Evolutionary conservation across 2,797 vertebrate species (phyloP).

Genomic region (Schizopygopsis pylzovi): DNA sequence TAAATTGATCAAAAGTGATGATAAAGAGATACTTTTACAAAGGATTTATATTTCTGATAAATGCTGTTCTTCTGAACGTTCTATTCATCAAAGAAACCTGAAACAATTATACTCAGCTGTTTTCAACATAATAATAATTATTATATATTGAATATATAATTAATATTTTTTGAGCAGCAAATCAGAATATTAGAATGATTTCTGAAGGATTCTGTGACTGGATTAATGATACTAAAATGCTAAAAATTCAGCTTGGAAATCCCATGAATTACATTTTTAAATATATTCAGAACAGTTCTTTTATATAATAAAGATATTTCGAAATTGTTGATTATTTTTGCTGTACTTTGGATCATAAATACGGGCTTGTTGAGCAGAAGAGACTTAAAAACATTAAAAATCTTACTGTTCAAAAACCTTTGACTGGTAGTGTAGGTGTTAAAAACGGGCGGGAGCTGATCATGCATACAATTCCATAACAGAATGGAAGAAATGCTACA

Average conservation of each 20-base stretch:
- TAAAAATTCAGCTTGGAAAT: not conserved
- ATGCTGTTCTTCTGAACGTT: too few species aligned
- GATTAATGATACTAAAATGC: not conserved
- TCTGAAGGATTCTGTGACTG: not conserved
- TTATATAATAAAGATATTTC: not conserved
- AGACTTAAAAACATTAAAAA: not conserved
- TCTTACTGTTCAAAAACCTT: not conserved
- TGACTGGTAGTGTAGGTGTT: not conserved
- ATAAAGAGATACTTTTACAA: too few species aligned
- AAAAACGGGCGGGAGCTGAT: not conserved
- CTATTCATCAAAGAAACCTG: too few species aligned
- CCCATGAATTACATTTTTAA: not conserved
- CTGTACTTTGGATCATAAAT: not conserved
- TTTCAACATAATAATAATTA: too few species aligned
- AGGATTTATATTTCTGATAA: too few species aligned
- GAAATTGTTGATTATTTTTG: not conserved
- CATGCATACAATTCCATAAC: not conserved
- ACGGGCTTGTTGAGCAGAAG: not conserved
- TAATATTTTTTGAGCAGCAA: too few species aligned
- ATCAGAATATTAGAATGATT: not conserved
- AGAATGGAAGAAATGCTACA: not conserved
- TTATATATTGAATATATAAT: too few species aligned
- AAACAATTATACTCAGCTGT: too few species aligned
- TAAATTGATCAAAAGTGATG: too few species aligned
- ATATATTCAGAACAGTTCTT: not conserved